Evolutionary conservation across 2,888 invertebrate species (phyloP), one percentile per base, ranked within the genome.

Genomic region (Imbricaverruca yamaguchii): DNA sequence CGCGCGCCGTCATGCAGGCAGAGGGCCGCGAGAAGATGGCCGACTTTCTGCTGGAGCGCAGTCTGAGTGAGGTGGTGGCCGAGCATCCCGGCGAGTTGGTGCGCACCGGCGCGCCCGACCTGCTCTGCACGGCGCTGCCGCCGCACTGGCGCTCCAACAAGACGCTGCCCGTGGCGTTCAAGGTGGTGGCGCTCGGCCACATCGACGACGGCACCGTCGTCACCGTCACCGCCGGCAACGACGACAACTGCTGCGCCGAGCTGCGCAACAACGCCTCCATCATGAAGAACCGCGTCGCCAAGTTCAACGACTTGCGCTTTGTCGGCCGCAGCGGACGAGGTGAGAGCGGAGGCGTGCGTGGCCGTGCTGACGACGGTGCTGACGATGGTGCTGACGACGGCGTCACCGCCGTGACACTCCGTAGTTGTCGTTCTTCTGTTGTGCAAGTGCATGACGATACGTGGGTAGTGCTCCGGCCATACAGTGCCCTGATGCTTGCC

Each of bases 321-420:
- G 96, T 98, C 85, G 98, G 98, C 80, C 91, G 97, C 85, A 97
- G 97, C 87, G 98, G 98, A 81, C 90, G 98, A 91, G 98, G 98
- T 97, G 87, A 93, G 92, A 39, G 39, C 39, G 39, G 2, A 39
- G 39, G 4, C 39, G 39, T 4, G 4, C 39, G 39, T 39, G 39
- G 39, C 39, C 39, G 39, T 39, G 39, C 39, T 39, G 39, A 39
- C 39, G 39, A 4, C 39, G 39, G 39, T 39, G 39, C 39, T 39
- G 39, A 39, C 39, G 39, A 39, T 4, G 39, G 39, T 39, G 39
- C 39, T 39, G 39, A 39, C 39, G 39, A 39, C 39, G 39, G 39
- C 4, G 39, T 4, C 39, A 39, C 39, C 39, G 39, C 39, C 39
- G 39, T 39, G 39, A 39, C 39, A 39, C 39, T 39, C 39, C 39